Conservation (phyloP, 1,140 invertebrate species). For the Sipha flava region DNA sequence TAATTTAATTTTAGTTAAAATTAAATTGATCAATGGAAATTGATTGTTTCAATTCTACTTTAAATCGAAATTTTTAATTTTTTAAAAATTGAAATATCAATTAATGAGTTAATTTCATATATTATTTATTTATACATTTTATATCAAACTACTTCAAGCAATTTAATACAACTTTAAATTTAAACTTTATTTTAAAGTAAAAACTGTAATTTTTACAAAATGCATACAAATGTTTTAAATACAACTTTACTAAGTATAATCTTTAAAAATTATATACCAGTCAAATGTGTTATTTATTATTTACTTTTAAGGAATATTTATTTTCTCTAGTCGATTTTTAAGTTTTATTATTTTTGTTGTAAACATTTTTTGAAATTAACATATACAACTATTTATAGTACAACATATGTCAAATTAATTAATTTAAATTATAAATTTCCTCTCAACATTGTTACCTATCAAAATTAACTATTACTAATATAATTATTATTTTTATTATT, state of each 20-base stretch:
- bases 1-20: background rate
- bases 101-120: background rate
- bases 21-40: too few species aligned
- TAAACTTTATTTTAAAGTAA: background rate
- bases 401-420: background rate
- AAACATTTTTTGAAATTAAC: background rate
- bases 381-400: background rate
- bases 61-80: background rate
- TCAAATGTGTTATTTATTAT: background rate
- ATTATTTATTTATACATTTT: background rate
- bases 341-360: background rate
- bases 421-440: background rate
- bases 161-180: background rate
- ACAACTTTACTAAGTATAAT: background rate
- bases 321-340: background rate
- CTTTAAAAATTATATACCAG: background rate
- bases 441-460: background rate
- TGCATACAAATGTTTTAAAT: background rate
- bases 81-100: background rate
- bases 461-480: too few species aligned
- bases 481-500: too few species aligned
- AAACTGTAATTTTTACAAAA: background rate
- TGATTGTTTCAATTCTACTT: background rate
- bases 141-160: background rate
- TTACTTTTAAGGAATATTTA: background rate